These are phyloP conservation scores for Agelas oroides DNA, from an alignment of 37 sponge, comb jelly and placozoan species.

Conservation along the genomic window DNA sequence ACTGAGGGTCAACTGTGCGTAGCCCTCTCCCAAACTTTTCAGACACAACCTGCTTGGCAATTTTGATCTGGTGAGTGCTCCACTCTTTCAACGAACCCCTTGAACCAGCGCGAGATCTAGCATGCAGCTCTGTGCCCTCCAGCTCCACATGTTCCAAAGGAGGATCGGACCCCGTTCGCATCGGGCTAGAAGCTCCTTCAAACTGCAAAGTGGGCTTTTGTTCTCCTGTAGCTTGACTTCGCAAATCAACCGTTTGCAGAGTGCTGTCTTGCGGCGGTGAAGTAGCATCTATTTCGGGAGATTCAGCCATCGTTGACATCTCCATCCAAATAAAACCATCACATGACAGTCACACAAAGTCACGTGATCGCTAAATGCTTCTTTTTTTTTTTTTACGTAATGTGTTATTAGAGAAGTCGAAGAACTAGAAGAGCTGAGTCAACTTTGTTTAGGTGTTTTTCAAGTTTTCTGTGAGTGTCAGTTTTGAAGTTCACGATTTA, in stretches of 20 bases:
- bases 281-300: background rate
- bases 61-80: constrained; percentile 70
- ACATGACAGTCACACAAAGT: too few species aligned
- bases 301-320: background rate
- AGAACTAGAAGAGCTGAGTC: too few species aligned
- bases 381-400: too few species aligned
- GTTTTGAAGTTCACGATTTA: too few species aligned
- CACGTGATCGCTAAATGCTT: too few species aligned
- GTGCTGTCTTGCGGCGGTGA: background rate
- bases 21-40: constrained; percentile 80
- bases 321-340: too few species aligned
- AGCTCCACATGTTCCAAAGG: too few species aligned
- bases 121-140: constrained; percentile 48
- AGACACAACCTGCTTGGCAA: constrained; percentile 81
- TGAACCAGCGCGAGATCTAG: constrained; percentile 34
- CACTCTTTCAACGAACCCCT: constrained; percentile 69
- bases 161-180: too few species aligned
- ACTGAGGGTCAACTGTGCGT: constrained; percentile 80
- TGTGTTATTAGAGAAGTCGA: too few species aligned
- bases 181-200: background rate
- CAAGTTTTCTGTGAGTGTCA: too few species aligned
- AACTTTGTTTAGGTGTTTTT: too few species aligned
- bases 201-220: constrained; percentile 37
- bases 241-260: constrained; percentile 44
- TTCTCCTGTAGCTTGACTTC: background rate